A percentile compares a stretch with the other conserved stretches of the same genome.
Conservation (phyloP, 2,113 vertebrate genomes). For the Dromiciops gliroides region DNA sequence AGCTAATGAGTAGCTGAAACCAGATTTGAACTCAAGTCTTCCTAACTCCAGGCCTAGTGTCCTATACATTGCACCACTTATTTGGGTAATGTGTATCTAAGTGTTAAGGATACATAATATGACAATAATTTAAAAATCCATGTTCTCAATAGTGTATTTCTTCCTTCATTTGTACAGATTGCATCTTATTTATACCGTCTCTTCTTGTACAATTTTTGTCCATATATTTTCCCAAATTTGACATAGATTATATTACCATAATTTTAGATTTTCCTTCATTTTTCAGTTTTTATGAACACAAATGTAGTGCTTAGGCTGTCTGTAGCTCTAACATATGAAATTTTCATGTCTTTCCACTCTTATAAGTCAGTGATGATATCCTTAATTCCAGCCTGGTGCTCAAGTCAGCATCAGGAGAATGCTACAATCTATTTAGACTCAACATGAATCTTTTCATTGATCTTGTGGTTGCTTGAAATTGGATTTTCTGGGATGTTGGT, state of each 20-base stretch:
- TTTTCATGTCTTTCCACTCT: not conserved
- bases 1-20: not conserved
- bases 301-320: not conserved
- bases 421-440: not conserved
- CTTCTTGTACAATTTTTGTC: not conserved
- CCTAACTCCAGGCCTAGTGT: no score
- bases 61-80: not conserved
- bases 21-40: not conserved
- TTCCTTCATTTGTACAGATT: not conserved
- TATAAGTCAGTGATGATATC: not conserved
- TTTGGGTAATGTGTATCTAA: not conserved
- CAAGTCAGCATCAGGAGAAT: not conserved
- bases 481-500: not conserved
- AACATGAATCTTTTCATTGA: not conserved
- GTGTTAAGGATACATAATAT: not conserved
- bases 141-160: not conserved
- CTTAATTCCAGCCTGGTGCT: not conserved
- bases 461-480: not conserved
- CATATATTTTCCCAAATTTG: not conserved
- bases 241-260: not conserved
- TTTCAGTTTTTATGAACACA: not conserved
- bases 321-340: not conserved
- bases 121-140: not conserved
- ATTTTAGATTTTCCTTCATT: not conserved
- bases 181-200: not conserved